Evolutionary conservation across 2,797 vertebrate species (phyloP).

Genomic region (Sorex maritimensis): DNA sequence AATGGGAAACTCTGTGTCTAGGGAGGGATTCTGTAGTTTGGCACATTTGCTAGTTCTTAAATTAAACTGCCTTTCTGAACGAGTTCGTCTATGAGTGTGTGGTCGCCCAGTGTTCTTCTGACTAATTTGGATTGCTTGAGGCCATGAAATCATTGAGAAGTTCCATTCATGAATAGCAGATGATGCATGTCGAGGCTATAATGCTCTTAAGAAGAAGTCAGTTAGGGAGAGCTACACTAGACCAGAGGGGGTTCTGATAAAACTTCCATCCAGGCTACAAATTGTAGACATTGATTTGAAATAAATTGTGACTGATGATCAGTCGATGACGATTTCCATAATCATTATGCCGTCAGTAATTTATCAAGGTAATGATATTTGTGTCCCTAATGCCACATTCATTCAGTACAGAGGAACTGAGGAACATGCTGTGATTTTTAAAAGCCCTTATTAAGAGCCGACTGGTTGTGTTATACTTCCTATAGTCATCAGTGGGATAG

Average conservation of each 20-base stretch:
- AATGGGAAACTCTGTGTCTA: conserved; percentile 65
- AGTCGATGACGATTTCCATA: conserved; percentile 96
- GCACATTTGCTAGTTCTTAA: conserved; percentile 83
- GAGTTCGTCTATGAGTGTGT: conserved; percentile 74
- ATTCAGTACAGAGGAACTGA: conserved; percentile 92
- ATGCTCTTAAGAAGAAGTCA: conserved; percentile 88
- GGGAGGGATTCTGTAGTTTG: conserved; percentile 80
- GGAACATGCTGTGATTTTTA: conserved; percentile 90
- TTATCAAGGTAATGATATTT: conserved; percentile 96
- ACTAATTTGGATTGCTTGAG: conserved; percentile 88
- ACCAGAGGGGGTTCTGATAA: conserved; percentile 90
- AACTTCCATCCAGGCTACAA: conserved; percentile 90
- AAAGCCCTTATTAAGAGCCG: conserved; percentile 93
- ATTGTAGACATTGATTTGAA: conserved; percentile 92
- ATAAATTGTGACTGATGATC: conserved; percentile 95
- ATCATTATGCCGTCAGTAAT: conserved; percentile 94
- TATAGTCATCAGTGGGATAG: conserved; percentile 80
- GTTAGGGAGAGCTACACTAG: conserved; percentile 87
- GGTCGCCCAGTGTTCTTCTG: conserved; percentile 83
- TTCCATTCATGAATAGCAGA: conserved; percentile 86
- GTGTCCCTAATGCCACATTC: conserved; percentile 94
- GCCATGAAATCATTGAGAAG: conserved; percentile 82
- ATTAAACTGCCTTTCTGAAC: conserved; percentile 83
- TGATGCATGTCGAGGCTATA: conserved; percentile 85
- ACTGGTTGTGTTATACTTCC: conserved; percentile 89